phyloP scores from a whole-genome alignment of 2,888 invertebrate species.

The Tribolium freemani region DNA sequence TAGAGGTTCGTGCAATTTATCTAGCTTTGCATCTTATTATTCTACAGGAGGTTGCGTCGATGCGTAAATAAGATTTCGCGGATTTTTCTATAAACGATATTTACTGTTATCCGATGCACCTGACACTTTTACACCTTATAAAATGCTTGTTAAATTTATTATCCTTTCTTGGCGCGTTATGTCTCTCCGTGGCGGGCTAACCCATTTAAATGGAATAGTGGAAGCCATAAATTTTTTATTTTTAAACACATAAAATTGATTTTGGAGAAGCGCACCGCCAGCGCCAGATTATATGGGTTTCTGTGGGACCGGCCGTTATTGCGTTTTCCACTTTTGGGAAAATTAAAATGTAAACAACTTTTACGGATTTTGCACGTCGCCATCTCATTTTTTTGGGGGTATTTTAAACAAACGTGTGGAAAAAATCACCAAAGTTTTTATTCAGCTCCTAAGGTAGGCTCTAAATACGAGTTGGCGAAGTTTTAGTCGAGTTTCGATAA shows the following conservation, averaged over 20 bases:
- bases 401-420: too few relatives aligned
- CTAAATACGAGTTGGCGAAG: constrained; percentile 13
- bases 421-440: constrained; percentile 22
- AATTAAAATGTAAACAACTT: background rate
- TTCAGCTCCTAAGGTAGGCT: constrained; percentile 2
- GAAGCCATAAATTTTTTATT: constrained; percentile 33
- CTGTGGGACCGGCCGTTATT: background rate
- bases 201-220: constrained; percentile 23
- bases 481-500: constrained; percentile 21
- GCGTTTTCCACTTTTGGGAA: constrained; percentile 14
- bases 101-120: constrained; percentile 37
- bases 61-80: constrained; percentile 21
- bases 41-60: background rate
- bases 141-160: constrained; percentile 35
- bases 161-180: constrained; percentile 24
- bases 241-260: constrained; percentile 30
- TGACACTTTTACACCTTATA: constrained; percentile 35
- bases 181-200: constrained; percentile 16
- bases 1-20: constrained; percentile 31
- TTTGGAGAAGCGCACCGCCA: background rate
- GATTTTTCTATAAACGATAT: constrained; percentile 15
- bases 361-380: background rate
- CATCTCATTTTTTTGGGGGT: background rate
- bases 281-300: constrained; percentile 7
- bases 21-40: constrained; percentile 39